Evolutionary conservation across 2,797 vertebrate species (phyloP).

Genomic region (Mionectes olivaceus): DNA sequence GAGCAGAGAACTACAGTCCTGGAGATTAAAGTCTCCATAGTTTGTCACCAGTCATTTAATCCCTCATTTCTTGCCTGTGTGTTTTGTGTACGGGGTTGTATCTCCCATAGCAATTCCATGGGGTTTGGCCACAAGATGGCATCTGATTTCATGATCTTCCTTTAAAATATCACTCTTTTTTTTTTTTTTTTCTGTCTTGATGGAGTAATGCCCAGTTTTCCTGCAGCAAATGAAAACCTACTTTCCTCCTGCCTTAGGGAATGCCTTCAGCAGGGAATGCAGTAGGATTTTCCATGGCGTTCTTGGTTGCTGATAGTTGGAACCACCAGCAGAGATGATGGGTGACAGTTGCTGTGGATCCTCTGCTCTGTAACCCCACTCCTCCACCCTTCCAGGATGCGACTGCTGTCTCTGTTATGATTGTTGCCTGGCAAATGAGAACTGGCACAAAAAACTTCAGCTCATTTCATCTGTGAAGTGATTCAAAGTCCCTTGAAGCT

Average conservation of each 20-base stretch:
- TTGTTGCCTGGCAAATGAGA: background rate
- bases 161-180: background rate
- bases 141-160: slow-evolving; percentile 57
- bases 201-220: slow-evolving; percentile 16
- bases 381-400: background rate
- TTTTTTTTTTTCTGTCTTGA: background rate
- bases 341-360: background rate
- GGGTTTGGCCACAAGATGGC: slow-evolving; percentile 71
- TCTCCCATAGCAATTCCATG: background rate
- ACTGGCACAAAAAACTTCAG: background rate
- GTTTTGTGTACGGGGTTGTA: background rate
- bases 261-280: slow-evolving; percentile 1
- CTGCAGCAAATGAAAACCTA: slow-evolving; percentile 33
- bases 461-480: background rate
- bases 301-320: background rate
- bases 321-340: background rate
- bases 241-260: slow-evolving; percentile 25
- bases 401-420: background rate
- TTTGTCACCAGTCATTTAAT: background rate
- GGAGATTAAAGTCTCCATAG: background rate
- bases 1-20: background rate
- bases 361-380: background rate
- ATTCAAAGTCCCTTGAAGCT: background rate
- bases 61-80: background rate
- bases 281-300: slow-evolving; percentile 18